phyloP scores from a whole-genome alignment of 2,888 invertebrate species.

The Acleris laterana region DNA sequence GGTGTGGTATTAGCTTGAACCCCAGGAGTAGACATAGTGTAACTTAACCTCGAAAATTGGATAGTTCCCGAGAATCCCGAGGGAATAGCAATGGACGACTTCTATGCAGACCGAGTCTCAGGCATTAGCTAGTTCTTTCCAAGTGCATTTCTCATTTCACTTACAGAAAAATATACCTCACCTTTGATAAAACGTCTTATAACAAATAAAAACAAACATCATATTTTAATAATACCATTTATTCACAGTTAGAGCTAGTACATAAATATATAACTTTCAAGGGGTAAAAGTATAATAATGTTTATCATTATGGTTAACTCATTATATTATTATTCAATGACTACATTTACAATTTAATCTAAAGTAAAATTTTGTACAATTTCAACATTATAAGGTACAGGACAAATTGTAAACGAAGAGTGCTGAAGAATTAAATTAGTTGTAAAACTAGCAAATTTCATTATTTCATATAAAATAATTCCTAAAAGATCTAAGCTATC shows the following conservation, averaged over 20 bases:
- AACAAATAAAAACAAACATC: constrained; percentile 29
- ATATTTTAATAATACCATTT: constrained; percentile 72
- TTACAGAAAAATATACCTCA: too few species aligned
- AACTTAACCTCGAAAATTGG: too few species aligned
- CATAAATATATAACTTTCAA: constrained; percentile 73
- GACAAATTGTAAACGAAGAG: constrained; percentile 44
- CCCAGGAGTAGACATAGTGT: too few species aligned
- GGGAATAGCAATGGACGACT: too few species aligned
- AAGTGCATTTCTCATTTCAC: too few species aligned
- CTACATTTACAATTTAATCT: constrained; percentile 62
- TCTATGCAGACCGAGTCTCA: too few species aligned
- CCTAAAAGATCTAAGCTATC: constrained; percentile 80
- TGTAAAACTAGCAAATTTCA: constrained; percentile 57
- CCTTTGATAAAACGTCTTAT: too few species aligned
- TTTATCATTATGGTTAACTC: constrained; percentile 70
- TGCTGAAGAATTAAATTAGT: constrained; percentile 59
- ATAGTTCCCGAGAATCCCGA: too few species aligned
- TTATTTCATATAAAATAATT: constrained; percentile 51
- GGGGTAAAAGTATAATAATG: constrained; percentile 63
- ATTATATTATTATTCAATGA: constrained; percentile 57
- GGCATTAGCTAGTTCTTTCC: too few species aligned
- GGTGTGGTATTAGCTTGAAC: too few species aligned
- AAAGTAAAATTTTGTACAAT: constrained; percentile 76
- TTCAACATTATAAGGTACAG: constrained; percentile 54
- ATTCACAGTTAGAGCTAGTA: constrained; percentile 78